Evolutionary conservation across 2,113 vertebrate species (phyloP).

Genomic region (Seriola rivoliana): DNA sequence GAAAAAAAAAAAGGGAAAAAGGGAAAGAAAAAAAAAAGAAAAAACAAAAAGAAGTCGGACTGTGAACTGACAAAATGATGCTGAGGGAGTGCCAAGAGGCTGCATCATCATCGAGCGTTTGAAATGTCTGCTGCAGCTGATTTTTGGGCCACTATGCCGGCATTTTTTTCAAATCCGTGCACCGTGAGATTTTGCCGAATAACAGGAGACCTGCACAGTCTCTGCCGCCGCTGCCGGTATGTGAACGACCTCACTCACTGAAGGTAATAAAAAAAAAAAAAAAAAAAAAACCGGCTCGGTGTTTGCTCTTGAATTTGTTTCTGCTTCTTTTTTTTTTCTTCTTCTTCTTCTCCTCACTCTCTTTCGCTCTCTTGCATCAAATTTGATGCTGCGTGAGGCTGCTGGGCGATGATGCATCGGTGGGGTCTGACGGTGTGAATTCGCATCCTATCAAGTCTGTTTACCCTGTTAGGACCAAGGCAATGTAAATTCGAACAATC

Average conservation of each 20-base stretch:
- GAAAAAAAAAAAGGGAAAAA: conserved; percentile 9
- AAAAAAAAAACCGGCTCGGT: conserved; percentile 38
- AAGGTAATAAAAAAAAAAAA: conserved; percentile 39
- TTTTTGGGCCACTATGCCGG: conserved; percentile 67
- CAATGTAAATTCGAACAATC: conserved; percentile 46
- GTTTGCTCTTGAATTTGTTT: conserved; percentile 37
- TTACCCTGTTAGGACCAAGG: conserved; percentile 32
- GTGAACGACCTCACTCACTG: conserved; percentile 44
- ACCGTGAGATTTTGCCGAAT: conserved; percentile 45
- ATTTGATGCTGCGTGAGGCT: conserved; percentile 68
- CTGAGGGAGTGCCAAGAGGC: conserved; percentile 26
- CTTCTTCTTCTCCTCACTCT: not conserved
- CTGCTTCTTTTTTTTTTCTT: not conserved
- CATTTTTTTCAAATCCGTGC: conserved; percentile 47
- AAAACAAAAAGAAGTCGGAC: not conserved
- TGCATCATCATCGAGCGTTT: conserved; percentile 5
- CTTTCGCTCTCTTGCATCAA: conserved; percentile 48
- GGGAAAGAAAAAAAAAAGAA: not conserved
- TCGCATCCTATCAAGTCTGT: conserved; percentile 46
- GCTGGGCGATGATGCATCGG: conserved; percentile 71
- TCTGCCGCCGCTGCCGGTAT: conserved; percentile 56
- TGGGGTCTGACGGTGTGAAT: conserved; percentile 61
- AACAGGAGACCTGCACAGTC: conserved; percentile 31
- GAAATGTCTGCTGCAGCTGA: conserved; percentile 59
- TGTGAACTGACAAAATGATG: conserved; percentile 20